Evolutionary conservation across 2,888 invertebrate species (phyloP).

Genomic region (Cephus pygmeus): DNA sequence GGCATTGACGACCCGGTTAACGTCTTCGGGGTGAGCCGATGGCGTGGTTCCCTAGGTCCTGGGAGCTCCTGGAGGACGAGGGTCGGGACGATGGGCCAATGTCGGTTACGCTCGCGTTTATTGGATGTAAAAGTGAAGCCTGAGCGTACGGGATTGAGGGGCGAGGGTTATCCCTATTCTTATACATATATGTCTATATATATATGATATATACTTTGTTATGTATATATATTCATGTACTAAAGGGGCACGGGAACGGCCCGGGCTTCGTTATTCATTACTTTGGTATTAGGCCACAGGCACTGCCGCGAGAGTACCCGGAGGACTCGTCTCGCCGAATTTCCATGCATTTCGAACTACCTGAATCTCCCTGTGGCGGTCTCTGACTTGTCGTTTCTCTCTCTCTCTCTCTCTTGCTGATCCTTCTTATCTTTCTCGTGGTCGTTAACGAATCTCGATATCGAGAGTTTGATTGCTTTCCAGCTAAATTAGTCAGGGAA

Average conservation of each 20-base stretch:
- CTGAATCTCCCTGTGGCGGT: constrained; percentile 31
- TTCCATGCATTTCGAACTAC: constrained; percentile 42
- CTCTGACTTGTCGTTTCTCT: constrained; percentile 8
- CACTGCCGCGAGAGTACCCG: constrained; percentile 10
- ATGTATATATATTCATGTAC: not conserved
- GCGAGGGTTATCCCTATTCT: not conserved
- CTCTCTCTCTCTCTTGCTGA: constrained; percentile 5
- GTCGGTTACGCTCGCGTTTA: constrained; percentile 10
- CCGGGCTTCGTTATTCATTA: constrained; percentile 19
- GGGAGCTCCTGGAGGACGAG: not conserved
- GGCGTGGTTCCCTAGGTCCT: not conserved
- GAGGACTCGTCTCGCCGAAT: constrained; percentile 19
- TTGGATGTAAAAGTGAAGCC: constrained; percentile 11
- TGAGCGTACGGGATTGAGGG: not conserved
- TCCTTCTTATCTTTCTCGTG: not conserved
- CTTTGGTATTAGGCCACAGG: constrained; percentile 8
- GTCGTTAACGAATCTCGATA: constrained; percentile 13
- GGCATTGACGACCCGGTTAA: constrained; percentile 3
- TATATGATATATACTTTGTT: not conserved
- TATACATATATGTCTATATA: not conserved
- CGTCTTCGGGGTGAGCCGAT: not conserved
- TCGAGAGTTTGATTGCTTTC: not conserved
- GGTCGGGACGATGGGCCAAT: not conserved
- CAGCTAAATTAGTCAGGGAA: not conserved
- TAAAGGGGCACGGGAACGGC: not conserved